phyloP scores from a whole-genome alignment of 1,140 invertebrate genomes.

The Eriocheir sinensis region DNA sequence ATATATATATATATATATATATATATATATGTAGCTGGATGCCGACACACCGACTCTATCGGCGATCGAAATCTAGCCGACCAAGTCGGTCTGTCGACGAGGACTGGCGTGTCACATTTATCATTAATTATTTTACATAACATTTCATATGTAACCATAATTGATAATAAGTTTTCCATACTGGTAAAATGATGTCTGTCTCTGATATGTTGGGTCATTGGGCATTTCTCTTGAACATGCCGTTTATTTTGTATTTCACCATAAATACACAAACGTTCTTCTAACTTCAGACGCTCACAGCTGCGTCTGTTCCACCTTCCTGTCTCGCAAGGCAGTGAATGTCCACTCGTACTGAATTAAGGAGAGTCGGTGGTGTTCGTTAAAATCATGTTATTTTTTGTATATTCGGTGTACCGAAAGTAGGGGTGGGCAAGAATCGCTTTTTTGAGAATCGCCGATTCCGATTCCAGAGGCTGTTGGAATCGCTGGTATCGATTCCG shows the following conservation, averaged over 20 bases:
- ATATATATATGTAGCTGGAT: too few relatives aligned
- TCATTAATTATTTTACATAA: too few relatives aligned
- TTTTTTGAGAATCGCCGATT: too few relatives aligned
- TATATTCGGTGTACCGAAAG: not conserved
- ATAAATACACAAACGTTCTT: constrained; percentile 41
- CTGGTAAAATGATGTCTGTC: too few relatives aligned
- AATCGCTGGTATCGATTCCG: too few relatives aligned
- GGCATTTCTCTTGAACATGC: constrained; percentile 14
- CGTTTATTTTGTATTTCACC: not conserved
- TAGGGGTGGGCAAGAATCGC: too few relatives aligned
- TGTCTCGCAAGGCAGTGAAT: not conserved
- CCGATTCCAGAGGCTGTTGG: too few relatives aligned
- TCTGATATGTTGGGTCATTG: not conserved
- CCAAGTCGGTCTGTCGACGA: too few relatives aligned
- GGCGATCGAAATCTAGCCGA: too few relatives aligned
- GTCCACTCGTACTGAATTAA: not conserved
- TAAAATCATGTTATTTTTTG: not conserved
- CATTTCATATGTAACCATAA: not conserved
- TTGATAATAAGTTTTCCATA: not conserved
- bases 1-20: too few relatives aligned
- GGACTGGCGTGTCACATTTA: too few relatives aligned
- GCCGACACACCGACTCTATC: too few relatives aligned
- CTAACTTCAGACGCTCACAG: not conserved
- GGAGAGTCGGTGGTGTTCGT: not conserved
- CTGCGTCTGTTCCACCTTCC: not conserved